Base-by-base conservation (phyloP, 2,888 invertebrate species). In the Itoplectis maculator region DNA sequence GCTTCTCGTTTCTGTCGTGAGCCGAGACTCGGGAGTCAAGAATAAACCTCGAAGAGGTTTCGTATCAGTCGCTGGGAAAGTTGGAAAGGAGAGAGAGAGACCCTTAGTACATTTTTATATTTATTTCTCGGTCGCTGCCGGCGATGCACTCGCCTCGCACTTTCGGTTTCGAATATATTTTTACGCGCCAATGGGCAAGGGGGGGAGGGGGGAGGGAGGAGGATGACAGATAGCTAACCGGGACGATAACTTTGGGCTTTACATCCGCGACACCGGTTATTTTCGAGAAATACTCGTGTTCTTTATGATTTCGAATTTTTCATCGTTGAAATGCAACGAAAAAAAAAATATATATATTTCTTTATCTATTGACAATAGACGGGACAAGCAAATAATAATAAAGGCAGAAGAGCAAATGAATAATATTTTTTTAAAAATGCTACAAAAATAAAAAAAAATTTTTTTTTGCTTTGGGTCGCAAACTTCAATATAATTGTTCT, bases 201-300 rank as follows among this genome's bases (percentile, higher is more conserved):
- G 51, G 37, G 15, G 20, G 51, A 37, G 18, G 37, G 51, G 40
- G 56, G 40, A 51, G 20, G 29, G 20, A 69, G 29, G 18, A 51
- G 51, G 40, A 70, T 54, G 54, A 70, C 42, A 54, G 56, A 42
- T 70, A 9, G 51, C 54, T n/a, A 42, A 70, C n/a, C 42, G 54
- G n/a, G 42, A 20, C 23, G 69, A 70, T 42, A 42, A 70, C 15
- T 70, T 61, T 59, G 63, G 40, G 61, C 51, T 42, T 59, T 72
- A 51, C 15, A 47, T 72, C 29, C 35, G 23, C 42, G n/a, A 56
- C 56, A 51, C 23, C 7, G 42, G 51, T 65, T 74, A 65, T 74
- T 74, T 65, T 65, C 7, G 63, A 65, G n/a, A n/a, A 54, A 65
- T 74, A 15, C 49, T 37, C 20, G 13, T 42, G n/a, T 56, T 54